These are phyloP conservation scores for Epirrhoe alternata DNA, from an alignment of 2,888 invertebrate species.

Conservation along the genomic window DNA sequence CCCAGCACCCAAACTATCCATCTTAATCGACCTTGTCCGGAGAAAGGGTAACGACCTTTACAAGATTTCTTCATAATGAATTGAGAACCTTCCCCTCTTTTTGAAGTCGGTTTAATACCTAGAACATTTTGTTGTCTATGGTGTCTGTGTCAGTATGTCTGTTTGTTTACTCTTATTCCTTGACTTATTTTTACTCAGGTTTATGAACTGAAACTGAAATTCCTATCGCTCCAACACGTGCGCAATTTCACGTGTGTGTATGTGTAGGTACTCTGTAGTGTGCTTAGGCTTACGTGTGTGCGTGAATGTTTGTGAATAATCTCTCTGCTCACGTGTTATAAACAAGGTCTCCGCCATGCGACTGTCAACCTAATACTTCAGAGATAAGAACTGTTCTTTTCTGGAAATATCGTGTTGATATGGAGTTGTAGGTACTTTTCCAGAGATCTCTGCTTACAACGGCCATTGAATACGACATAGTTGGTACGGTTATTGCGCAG, in stretches of 20 bases:
- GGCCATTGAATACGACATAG: conserved; percentile 14
- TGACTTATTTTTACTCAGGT: conserved; percentile 1
- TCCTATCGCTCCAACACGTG: conserved; percentile 14
- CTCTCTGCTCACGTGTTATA: conserved; percentile 13
- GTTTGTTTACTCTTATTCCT: too few relatives aligned
- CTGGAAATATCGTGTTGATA: conserved; percentile 22
- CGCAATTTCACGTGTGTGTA: background rate
- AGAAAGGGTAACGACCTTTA: too few relatives aligned
- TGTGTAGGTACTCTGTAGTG: too few relatives aligned
- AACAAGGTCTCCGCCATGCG: conserved; percentile 14
- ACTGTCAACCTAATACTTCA: background rate
- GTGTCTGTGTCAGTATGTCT: too few relatives aligned
- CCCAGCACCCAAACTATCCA: too few relatives aligned
- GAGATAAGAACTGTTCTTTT: conserved; percentile 16
- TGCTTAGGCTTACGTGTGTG: conserved; percentile 11
- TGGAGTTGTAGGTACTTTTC: conserved; percentile 47
- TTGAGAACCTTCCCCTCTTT: too few relatives aligned
- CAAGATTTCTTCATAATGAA: too few relatives aligned
- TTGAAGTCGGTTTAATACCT: too few relatives aligned
- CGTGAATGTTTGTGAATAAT: conserved; percentile 9
- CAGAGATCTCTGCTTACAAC: conserved; percentile 49
- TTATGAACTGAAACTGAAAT: conserved; percentile 28
- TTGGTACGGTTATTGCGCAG: conserved; percentile 49
- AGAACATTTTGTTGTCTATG: too few relatives aligned
- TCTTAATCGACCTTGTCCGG: too few relatives aligned